Conservation (phyloP, 1,140 invertebrate genomes). For the Aculops lycopersici region DNA sequence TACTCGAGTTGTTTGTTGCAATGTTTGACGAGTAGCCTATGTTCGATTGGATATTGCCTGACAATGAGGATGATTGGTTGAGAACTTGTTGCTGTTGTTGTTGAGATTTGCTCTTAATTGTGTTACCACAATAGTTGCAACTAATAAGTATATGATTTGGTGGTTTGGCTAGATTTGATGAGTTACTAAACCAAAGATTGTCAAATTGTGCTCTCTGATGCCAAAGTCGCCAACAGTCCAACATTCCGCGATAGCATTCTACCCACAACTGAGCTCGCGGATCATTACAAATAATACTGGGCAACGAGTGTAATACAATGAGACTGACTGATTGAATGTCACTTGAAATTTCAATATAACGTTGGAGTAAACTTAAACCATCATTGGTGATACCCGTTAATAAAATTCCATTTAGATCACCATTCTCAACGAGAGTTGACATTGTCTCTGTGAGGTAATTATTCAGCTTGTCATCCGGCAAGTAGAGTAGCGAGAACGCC, state of each 20-base stretch:
- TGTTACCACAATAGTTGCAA: slow-evolving; percentile 79
- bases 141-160: slow-evolving; percentile 48
- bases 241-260: slow-evolving; percentile 31
- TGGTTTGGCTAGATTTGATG: slow-evolving; percentile 23
- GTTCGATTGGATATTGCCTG: not conserved
- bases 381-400: slow-evolving; percentile 31
- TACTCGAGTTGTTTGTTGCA: not conserved
- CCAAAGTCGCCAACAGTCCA: slow-evolving; percentile 50
- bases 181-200: slow-evolving; percentile 28
- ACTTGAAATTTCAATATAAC: slow-evolving; percentile 53
- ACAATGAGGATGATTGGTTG: not conserved
- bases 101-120: slow-evolving; percentile 31
- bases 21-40: not conserved
- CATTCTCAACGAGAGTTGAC: slow-evolving; percentile 31
- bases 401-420: slow-evolving; percentile 49
- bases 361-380: slow-evolving; percentile 38
- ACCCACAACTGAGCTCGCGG: slow-evolving; percentile 33
- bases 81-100: slow-evolving; percentile 10
- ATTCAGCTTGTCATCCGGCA: slow-evolving; percentile 37
- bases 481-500: slow-evolving; percentile 65
- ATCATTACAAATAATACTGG: slow-evolving; percentile 26
- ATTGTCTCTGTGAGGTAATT: slow-evolving; percentile 40
- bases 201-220: slow-evolving; percentile 40
- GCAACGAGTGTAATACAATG: slow-evolving; percentile 33
- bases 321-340: slow-evolving; percentile 69